These are phyloP conservation scores for Rhizomys pruinosus DNA, from an alignment of 2,113 vertebrate genomes.

Conservation along the genomic window DNA sequence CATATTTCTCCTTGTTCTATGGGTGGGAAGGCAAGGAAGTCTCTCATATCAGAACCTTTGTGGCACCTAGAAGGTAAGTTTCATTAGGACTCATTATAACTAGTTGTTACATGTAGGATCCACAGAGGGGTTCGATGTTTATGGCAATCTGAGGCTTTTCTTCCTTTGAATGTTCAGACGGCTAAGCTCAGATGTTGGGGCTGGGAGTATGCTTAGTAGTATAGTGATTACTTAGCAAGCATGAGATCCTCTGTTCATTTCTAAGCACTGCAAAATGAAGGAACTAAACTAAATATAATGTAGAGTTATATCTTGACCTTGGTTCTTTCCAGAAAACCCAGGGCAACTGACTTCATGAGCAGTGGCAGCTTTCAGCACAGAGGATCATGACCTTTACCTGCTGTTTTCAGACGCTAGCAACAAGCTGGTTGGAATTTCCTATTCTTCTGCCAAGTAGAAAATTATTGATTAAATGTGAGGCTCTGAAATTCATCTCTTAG, in stretches of 20 bases:
- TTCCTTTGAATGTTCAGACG: too few species aligned
- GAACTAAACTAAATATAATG: background rate
- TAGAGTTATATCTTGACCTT: background rate
- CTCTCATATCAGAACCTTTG: too few species aligned
- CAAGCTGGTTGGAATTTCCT: background rate
- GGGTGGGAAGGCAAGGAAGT: too few species aligned
- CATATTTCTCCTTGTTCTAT: too few species aligned
- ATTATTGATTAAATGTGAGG: slow-evolving; percentile 43
- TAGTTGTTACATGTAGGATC: too few species aligned
- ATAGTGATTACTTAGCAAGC: background rate
- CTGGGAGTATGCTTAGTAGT: too few species aligned
- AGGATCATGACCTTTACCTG: slow-evolving; percentile 46
- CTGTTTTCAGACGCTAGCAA: background rate
- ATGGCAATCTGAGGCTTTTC: too few species aligned
- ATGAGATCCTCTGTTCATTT: background rate
- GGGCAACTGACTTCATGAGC: background rate
- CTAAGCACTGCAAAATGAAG: background rate
- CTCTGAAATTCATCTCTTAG: slow-evolving; percentile 35
- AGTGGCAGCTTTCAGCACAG: background rate
- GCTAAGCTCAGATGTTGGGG: too few species aligned
- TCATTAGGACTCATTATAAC: too few species aligned
- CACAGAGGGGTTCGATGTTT: too few species aligned
- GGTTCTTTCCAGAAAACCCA: background rate
- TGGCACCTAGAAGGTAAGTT: too few species aligned
- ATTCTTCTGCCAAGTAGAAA: slow-evolving; percentile 13